Conservation (phyloP, 2,113 vertebrate genomes). For the Grallaria varia region DNA sequence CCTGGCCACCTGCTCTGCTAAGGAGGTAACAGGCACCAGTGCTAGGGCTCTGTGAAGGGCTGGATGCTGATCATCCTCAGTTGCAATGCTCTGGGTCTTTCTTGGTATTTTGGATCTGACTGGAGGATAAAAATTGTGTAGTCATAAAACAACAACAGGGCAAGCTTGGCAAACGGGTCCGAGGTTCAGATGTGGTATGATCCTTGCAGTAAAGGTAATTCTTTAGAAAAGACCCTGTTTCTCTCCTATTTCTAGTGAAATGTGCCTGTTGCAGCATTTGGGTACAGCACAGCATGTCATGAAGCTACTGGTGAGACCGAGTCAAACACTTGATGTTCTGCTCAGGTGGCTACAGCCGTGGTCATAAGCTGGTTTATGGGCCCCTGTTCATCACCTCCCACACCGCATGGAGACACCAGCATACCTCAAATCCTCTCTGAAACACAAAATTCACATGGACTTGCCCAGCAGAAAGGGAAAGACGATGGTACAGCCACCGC, state of each 20-base stretch:
- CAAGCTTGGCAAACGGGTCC: background rate
- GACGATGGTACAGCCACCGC: background rate
- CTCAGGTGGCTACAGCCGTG: background rate
- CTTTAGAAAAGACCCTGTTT: background rate
- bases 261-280: background rate
- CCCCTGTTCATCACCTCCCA: background rate
- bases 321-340: background rate
- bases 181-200: background rate
- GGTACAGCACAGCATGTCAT: too few relatives aligned
- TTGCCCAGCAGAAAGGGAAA: background rate
- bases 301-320: background rate
- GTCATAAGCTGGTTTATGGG: background rate
- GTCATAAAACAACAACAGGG: background rate
- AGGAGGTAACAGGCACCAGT: background rate
- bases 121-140: background rate
- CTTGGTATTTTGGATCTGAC: background rate
- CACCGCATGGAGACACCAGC: background rate
- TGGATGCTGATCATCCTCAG: background rate
- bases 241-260: background rate
- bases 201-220: background rate
- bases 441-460: fast-evolving
- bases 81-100: background rate
- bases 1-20: background rate
- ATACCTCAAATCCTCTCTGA: background rate
- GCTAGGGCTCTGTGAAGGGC: background rate